Base-by-base conservation (phyloP, 2,797 vertebrate genomes). In the Chelmon rostratus region DNA sequence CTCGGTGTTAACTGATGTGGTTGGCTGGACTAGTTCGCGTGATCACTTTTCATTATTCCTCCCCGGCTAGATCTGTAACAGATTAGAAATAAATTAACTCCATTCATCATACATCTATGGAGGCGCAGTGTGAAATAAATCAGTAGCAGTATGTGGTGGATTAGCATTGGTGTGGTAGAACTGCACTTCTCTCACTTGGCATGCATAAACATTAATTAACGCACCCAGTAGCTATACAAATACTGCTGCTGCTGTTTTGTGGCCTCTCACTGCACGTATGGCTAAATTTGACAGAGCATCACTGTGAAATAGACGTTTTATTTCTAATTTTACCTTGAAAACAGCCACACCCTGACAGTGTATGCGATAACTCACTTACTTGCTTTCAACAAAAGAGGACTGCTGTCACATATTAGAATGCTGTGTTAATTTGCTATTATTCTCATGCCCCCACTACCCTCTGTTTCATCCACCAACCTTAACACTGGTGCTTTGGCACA, bases 31-130 rank as follows among this genome's bases (percentile, higher is more conserved):
- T 69, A 67, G 62, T 85, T 82, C n/a, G 69, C 73, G 68, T 73
- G 82, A 87, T 90, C 87, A 84, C 78, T 83, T 93, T 86, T 85
- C 82, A 89, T 91, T 87, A 87, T 87, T 84, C 79, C 50, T 77
- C 70, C 68, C 25, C 62, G 18, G 63, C 66, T 49, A 76, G 85
- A 91, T 91, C 84, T 91, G 89, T 78, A 78, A 88, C 71, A 82
- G 89, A 92, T 94, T 86, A 87, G 73, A 88, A 86, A 90, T 83
- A 90, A 85, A 94, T 92, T 33, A 90, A 92, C 81, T 88, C 83
- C 86, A 91, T 91, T 86, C 73, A 92, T 91, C 88, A 87, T 56
- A 81, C 68, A 87, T 90, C 81, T 77, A 74, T 68, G 49, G 49
- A 83, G 66, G 16, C 8, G 15, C 40, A 40, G 68, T 58, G 63